Percentiles rank a stretch among this genome's conserved stretches.
Evolutionary conservation across 2,113 vertebrate genomes (phyloP).

Genomic region (Anseranas semipalmata): DNA sequence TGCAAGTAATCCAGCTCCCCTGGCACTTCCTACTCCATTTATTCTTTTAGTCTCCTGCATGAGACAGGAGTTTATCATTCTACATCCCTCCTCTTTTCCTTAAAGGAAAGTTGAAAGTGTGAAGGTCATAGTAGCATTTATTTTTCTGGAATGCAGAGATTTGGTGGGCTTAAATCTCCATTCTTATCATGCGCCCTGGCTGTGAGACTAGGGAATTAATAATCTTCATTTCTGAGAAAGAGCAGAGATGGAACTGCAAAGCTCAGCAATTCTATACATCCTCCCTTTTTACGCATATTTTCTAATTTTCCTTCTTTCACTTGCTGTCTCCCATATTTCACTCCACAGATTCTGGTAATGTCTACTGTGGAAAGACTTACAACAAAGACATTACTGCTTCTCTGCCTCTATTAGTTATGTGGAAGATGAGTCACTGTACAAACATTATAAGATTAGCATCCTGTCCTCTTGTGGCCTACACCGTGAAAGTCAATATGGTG

Average conservation of each 20-base stretch:
- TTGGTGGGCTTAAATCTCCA: background rate
- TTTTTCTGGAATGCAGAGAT: background rate
- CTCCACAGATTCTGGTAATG: background rate
- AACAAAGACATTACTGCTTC: background rate
- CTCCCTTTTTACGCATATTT: background rate
- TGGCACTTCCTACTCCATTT: background rate
- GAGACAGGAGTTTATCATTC: background rate
- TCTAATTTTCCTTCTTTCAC: background rate
- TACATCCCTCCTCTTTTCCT: background rate
- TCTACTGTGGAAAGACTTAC: background rate
- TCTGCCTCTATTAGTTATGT: background rate
- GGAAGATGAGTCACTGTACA: constrained; percentile 44
- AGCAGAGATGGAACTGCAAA: background rate
- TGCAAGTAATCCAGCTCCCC: background rate
- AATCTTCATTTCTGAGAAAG: background rate
- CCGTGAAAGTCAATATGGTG: constrained; percentile 49
- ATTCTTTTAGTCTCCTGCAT: background rate
- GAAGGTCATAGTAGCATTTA: background rate
- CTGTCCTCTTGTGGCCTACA: background rate
- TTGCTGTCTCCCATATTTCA: background rate
- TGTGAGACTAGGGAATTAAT: background rate
- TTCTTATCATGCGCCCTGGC: background rate
- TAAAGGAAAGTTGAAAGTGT: background rate
- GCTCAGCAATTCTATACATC: background rate
- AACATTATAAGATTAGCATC: constrained; percentile 33